Base-by-base conservation (phyloP, 2,797 vertebrate genomes). In the Sciurus carolinensis region DNA sequence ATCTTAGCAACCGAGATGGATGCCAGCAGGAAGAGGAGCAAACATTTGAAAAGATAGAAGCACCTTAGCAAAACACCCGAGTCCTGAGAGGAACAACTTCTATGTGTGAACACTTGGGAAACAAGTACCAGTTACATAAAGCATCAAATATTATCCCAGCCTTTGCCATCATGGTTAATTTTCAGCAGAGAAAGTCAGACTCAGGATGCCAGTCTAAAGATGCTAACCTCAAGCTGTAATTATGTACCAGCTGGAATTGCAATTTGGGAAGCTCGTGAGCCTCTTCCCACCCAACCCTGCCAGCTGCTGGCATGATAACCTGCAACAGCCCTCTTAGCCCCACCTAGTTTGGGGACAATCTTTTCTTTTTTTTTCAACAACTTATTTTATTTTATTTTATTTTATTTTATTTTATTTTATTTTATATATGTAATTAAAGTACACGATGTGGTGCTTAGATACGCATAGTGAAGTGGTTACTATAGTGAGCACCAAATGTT, bases 1-100 rank as follows among this genome's bases (percentile, higher is more conserved):
- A 80, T 96, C 98, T 97, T 98, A 97, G 98, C 98, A 98, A 98
- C 97, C 9, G 26, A 76, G 42, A 96, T 39, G 91, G 83, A 88
- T 90, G 95, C 66, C 72, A 93, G 90, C 79, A 95, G 81, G 26
- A 18, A 75, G 76, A 97, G 0, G 14, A 96, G 85, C 57, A 59
- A 95, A 91, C 44, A 44, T 42, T 15, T 14, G 7, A 72, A 17
- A 80, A 94, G 62, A 83, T 91, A 91, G 72, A 92, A 0, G 42
- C 67, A 90, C 44, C 72, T 95, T 71, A 33, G 10, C 0, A 0
- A 52, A 95, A 88, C 22, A 73, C 15, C 17, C 33, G 15, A 39
- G 42, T 86, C 87, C 66, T 42, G 7, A 89, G 75, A 95, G 50
- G 69, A 42, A 0, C 3, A 22, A 18, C 7, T 42, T 54, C 13